These are phyloP conservation scores for Rotaria macrura DNA, from an alignment of 2,888 invertebrate genomes.

Conservation along the genomic window DNA sequence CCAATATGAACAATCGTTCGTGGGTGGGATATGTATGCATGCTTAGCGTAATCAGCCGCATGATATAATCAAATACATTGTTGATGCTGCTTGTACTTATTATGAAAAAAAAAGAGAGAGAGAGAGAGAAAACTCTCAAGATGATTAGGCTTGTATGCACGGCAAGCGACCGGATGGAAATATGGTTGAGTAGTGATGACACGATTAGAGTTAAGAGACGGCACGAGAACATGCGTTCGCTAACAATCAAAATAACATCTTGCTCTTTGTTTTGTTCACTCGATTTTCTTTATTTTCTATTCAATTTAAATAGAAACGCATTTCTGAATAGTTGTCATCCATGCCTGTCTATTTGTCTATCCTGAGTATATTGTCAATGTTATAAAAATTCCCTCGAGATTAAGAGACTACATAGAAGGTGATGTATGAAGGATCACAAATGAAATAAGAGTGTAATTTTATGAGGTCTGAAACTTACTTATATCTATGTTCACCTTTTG, in stretches of 20 bases:
- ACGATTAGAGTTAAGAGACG: background rate
- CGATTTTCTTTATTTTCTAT: background rate
- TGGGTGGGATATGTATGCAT: background rate
- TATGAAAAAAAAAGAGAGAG: background rate
- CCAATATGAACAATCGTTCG: background rate
- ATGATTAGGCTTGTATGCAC: background rate
- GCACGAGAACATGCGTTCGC: background rate
- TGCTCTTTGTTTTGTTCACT: background rate
- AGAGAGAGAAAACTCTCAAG: background rate
- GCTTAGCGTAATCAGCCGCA: background rate
- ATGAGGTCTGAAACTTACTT: background rate
- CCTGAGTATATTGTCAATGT: background rate
- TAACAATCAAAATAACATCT: background rate
- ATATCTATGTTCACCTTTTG: background rate
- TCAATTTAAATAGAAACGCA: background rate
- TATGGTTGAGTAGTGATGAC: background rate
- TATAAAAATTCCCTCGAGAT: background rate
- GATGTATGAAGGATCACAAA: background rate
- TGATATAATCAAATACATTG: background rate
- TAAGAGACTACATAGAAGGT: background rate
- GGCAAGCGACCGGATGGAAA: background rate
- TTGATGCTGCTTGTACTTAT: background rate
- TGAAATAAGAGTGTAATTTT: background rate
- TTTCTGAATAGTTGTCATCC: background rate
- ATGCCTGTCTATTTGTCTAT: background rate